Percentiles rank a stretch among this genome's conserved stretches.
Conservation (phyloP, 1,140 invertebrate genomes). For the Aphis craccivora region DNA sequence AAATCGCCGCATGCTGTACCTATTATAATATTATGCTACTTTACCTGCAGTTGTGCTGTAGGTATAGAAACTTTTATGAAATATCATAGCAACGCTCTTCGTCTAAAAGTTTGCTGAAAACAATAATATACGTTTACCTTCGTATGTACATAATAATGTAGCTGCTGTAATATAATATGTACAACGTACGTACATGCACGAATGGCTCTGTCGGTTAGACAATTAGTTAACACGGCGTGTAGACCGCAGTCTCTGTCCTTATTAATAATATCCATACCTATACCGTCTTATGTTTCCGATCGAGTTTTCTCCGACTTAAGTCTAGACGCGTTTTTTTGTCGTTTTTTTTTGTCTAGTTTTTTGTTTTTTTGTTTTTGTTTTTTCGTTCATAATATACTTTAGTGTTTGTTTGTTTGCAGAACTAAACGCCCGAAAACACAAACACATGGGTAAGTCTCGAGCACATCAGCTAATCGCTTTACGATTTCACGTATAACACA, state of each 20-base stretch:
- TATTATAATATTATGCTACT: background rate
- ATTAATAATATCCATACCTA: background rate
- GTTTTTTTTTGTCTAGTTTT: background rate
- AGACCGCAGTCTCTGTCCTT: background rate
- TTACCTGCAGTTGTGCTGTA: background rate
- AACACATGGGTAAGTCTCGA: slow-evolving; percentile 36
- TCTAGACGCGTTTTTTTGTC: background rate
- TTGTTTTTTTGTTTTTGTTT: background rate
- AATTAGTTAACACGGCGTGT: background rate
- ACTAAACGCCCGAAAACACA: slow-evolving; percentile 55
- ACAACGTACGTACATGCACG: background rate
- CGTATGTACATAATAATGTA: background rate
- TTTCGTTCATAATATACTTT: slow-evolving; percentile 41
- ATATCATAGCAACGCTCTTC: background rate
- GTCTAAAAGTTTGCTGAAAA: background rate
- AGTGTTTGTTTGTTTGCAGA: slow-evolving; percentile 57
- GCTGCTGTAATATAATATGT: background rate
- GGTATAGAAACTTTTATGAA: background rate
- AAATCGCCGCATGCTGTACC: background rate
- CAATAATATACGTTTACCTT: background rate
- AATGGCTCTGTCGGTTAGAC: background rate
- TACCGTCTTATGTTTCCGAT: background rate
- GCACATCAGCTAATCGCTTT: background rate
- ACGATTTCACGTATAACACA: background rate
- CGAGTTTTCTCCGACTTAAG: background rate